phyloP scores from a whole-genome alignment of 1,140 invertebrate species.

The Drosophila setifemur region DNA sequence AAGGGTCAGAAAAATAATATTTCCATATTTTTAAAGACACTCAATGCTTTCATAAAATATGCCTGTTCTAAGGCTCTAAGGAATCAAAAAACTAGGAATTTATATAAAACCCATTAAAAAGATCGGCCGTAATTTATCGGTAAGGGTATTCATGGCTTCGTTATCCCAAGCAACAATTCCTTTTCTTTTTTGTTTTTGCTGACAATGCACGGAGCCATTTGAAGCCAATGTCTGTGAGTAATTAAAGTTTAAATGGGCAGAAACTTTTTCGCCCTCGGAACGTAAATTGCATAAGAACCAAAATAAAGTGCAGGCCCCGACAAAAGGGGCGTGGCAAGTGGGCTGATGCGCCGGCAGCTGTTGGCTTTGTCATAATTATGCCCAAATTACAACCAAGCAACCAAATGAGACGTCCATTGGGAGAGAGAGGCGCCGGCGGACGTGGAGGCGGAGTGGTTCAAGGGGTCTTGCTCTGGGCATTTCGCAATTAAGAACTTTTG shows the following conservation, averaged over 20 bases:
- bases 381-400: constrained; percentile 56
- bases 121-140: too few relatives aligned
- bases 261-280: constrained; percentile 47
- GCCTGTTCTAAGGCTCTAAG: too few relatives aligned
- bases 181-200: too few relatives aligned
- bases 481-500: constrained; percentile 73
- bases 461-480: constrained; percentile 34
- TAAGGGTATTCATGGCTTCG: too few relatives aligned
- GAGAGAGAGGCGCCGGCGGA: background rate
- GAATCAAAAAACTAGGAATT: too few relatives aligned
- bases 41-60: too few relatives aligned
- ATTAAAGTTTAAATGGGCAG: constrained; percentile 65
- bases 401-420: constrained; percentile 20
- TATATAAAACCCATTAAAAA: too few relatives aligned
- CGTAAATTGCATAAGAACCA: constrained; percentile 59
- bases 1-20: too few relatives aligned
- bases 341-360: constrained; percentile 41
- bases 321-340: constrained; percentile 15
- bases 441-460: background rate
- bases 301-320: constrained; percentile 12
- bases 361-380: constrained; percentile 71
- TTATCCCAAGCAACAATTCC: too few relatives aligned
- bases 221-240: constrained; percentile 47
- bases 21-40: too few relatives aligned
- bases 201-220: constrained; percentile 38